Evolutionary conservation across 2,888 invertebrate genomes (phyloP).

Genomic region (Tenthredo amoena): DNA sequence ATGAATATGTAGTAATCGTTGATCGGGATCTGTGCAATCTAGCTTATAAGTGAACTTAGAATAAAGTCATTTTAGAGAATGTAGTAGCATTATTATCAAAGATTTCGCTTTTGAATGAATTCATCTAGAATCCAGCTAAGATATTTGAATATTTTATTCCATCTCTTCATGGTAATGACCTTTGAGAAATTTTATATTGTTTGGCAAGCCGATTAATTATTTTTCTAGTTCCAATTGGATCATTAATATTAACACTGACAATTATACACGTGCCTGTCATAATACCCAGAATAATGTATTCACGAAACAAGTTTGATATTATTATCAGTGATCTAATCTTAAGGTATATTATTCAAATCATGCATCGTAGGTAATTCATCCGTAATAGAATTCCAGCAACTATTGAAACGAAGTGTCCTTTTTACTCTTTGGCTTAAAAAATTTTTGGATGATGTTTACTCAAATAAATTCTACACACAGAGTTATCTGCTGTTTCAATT

Average conservation of each 20-base stretch:
- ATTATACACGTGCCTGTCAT: background rate
- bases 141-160: background rate
- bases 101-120: background rate
- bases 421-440: background rate
- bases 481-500: background rate
- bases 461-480: constrained; percentile 17
- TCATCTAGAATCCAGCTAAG: background rate
- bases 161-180: background rate
- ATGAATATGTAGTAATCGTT: background rate
- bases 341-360: background rate
- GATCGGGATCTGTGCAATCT: constrained; percentile 14
- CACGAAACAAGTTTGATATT: background rate
- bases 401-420: background rate
- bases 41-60: background rate
- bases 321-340: background rate
- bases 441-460: background rate
- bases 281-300: background rate
- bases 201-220: background rate
- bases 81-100: background rate
- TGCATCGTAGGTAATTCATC: constrained; percentile 3
- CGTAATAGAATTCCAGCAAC: background rate
- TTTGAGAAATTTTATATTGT: background rate
- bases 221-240: background rate
- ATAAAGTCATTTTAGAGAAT: background rate
- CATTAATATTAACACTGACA: background rate